Evolutionary conservation across 2,797 vertebrate species (phyloP), one percentile per base, ranked within the genome.

Genomic region (Hirundo rustica): DNA sequence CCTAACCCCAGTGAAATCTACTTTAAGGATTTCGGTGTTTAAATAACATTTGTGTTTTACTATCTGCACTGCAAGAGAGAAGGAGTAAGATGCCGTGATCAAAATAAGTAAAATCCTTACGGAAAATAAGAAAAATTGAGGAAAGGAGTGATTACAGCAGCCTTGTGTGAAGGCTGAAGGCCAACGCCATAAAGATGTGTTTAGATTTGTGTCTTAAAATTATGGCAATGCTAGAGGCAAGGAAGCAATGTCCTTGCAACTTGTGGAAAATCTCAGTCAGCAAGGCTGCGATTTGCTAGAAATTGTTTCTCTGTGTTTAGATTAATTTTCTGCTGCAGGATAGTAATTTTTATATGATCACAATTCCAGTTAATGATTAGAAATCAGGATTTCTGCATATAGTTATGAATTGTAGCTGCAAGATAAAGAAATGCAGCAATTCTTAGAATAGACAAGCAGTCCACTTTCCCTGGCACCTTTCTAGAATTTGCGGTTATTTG

Each of bases 11-110:
- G 40, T 74, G 53, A 92, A 90, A 95, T 92, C 88, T 93, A 29
- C 92, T 90, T 95, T 88, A 85, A 82, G 68, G 74, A 85, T 95
- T 95, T 96, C 90, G 90, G 30, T 79, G 23, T 65, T 93, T 85
- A 86, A 95, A 64, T 88, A 82, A 79, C 57, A 58, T 79, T 84
- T 73, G 40, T 78, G 34, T 67, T 93, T 91, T 91, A 78, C 70
- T 84, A 22, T 85, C 60, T 87, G 67, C 30, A 48, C 77, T 27
- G 20, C 60, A 65, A 82, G 62, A 73, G 58, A 64, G 73, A 84
- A 84, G 76, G 45, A 89, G 42, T 91, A 80, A 95, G 54, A 68
- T 7, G 14, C 25, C 1, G 3, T 76, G 53, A 53, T 70, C 58
- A 66, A 94, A 93, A 79, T 70, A 67, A 67, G 57, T 78, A 61